These are phyloP conservation scores for Chionodraco myersi DNA, from an alignment of 2,113 vertebrate genomes.

Conservation along the genomic window DNA sequence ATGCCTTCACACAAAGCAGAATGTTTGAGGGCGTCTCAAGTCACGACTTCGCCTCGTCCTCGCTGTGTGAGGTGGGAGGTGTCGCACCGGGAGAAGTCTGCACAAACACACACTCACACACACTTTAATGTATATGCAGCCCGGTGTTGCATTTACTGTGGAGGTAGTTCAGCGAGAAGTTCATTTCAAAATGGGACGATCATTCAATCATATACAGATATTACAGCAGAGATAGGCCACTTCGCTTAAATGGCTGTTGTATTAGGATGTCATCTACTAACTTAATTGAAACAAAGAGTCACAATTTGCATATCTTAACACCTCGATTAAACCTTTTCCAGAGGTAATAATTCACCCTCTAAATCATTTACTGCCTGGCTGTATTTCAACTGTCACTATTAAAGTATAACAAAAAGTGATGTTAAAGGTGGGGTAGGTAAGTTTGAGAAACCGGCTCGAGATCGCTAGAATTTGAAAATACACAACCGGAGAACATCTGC, in stretches of 20 bases:
- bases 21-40: slow-evolving; percentile 73
- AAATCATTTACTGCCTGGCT: too few relatives aligned
- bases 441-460: too few relatives aligned
- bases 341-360: background rate
- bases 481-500: too few relatives aligned
- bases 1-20: slow-evolving; percentile 70
- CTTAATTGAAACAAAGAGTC: too few relatives aligned
- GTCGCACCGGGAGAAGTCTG: slow-evolving; percentile 58
- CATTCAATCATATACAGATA: background rate
- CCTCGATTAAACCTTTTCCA: background rate
- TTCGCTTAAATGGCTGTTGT: background rate
- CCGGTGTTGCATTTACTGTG: background rate
- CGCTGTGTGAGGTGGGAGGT: slow-evolving; percentile 68
- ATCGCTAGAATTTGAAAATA: too few relatives aligned
- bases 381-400: background rate
- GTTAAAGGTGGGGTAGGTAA: too few relatives aligned
- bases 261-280: too few relatives aligned
- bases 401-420: background rate
- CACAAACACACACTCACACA: background rate
- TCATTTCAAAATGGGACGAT: background rate
- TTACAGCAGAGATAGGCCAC: background rate
- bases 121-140: slow-evolving; percentile 10
- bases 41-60: slow-evolving; percentile 68
- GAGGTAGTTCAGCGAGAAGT: too few relatives aligned
- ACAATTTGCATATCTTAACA: background rate